Evolutionary conservation across 2,797 vertebrate species (phyloP).

Genomic region (Sebastes vulpes): DNA sequence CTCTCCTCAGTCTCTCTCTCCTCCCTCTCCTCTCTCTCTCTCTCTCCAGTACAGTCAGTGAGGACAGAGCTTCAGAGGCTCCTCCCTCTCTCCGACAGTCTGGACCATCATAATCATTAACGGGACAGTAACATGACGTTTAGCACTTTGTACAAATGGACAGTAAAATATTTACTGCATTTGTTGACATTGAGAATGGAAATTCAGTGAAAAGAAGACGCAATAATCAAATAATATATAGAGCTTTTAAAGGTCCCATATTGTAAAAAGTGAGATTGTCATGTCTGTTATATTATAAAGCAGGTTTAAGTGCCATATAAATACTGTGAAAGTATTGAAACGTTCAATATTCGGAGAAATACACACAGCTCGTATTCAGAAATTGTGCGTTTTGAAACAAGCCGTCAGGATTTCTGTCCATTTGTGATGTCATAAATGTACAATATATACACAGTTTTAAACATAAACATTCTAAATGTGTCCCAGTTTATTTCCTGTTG

Average conservation of each 20-base stretch:
- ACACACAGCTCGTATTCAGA: too few species aligned
- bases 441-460: rapidly evolving
- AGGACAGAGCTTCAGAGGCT: constrained; percentile 50
- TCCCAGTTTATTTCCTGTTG: too few species aligned
- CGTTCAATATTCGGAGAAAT: too few species aligned
- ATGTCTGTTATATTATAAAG: rapidly evolving
- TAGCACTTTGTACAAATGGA: constrained; percentile 42
- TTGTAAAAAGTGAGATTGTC: too few species aligned
- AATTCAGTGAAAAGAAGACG: not conserved
- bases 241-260: not conserved
- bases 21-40: constrained; percentile 13
- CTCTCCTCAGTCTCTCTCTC: too few species aligned
- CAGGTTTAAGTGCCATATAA: too few species aligned
- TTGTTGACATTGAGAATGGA: constrained; percentile 8
- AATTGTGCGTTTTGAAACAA: too few species aligned
- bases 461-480: too few species aligned
- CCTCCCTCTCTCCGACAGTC: constrained; percentile 53
- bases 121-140: constrained; percentile 21
- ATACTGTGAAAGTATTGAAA: too few species aligned
- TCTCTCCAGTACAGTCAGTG: constrained; percentile 35
- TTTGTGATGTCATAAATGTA: too few species aligned
- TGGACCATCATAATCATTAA: constrained; percentile 42
- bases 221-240: too few species aligned
- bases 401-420: too few species aligned
- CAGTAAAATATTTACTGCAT: constrained; percentile 31